Conservation (phyloP, 1,140 invertebrate species). For the Pachypsylla venusta region DNA sequence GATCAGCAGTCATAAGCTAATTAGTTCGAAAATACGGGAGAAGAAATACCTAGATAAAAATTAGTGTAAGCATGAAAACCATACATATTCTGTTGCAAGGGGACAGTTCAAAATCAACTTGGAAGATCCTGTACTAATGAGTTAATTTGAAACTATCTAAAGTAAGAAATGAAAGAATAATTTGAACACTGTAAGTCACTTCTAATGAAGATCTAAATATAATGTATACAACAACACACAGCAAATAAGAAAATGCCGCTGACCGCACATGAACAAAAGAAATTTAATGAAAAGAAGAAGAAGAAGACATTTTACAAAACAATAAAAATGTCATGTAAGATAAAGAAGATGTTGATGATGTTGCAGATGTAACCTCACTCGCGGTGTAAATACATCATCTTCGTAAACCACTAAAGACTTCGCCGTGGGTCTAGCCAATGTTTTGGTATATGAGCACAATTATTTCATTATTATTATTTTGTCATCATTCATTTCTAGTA, state of each 20-base stretch:
- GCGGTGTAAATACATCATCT: too few species aligned
- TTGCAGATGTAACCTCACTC: too few species aligned
- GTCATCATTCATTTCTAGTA: too few species aligned
- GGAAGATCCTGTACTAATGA: constrained; percentile 5
- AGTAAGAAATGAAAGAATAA: background rate
- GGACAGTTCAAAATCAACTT: background rate
- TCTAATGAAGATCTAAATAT: background rate
- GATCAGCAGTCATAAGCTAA: too few species aligned
- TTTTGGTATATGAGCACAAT: too few species aligned
- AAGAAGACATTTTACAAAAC: background rate
- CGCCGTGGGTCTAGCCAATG: too few species aligned
- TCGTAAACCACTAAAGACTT: too few species aligned
- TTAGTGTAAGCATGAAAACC: too few species aligned
- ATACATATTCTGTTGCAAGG: too few species aligned
- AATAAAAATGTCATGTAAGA: constrained; percentile 7
- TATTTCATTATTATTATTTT: too few species aligned
- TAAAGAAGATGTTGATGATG: background rate
- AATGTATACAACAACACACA: background rate
- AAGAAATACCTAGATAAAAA: too few species aligned
- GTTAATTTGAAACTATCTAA: background rate
- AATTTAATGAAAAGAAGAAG: background rate
- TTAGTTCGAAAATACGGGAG: too few species aligned
- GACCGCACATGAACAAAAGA: constrained; percentile 1
- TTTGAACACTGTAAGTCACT: background rate
- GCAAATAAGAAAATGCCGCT: constrained; percentile 4